These are phyloP conservation scores for Pelosia muscerda DNA, from an alignment of 2,888 invertebrate species.

Conservation along the genomic window DNA sequence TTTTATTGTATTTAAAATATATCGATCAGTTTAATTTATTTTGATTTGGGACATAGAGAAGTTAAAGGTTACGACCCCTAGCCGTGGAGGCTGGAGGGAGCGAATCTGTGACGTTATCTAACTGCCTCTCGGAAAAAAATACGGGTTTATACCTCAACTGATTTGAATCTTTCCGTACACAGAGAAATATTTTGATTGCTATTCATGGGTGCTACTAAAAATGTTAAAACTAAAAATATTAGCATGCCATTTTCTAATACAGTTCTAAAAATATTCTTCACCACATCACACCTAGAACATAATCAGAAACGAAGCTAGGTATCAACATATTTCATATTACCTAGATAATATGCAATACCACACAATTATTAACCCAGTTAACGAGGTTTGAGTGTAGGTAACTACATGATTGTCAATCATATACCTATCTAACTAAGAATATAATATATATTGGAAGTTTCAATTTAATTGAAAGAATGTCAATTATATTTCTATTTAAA, in stretches of 20 bases:
- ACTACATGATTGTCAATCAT: not conserved
- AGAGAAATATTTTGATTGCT: not conserved
- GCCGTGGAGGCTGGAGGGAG: slow-evolving; percentile 59
- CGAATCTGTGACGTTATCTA: slow-evolving; percentile 70
- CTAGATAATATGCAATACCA: not conserved
- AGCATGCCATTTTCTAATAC: too few species aligned
- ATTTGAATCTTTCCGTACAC: slow-evolving; percentile 21
- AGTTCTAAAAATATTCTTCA: too few species aligned
- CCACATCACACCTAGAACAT: too few species aligned
- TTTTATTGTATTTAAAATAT: slow-evolving; percentile 54
- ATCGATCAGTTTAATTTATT: slow-evolving; percentile 69
- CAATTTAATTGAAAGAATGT: too few species aligned
- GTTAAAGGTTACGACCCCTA: slow-evolving; percentile 79
- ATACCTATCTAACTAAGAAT: not conserved
- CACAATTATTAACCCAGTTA: too few species aligned
- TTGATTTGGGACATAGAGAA: slow-evolving; percentile 61
- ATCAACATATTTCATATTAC: too few species aligned
- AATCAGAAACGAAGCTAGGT: too few species aligned
- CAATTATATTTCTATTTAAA: too few species aligned
- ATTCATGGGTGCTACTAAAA: not conserved
- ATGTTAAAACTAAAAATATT: too few species aligned
- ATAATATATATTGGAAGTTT: too few species aligned
- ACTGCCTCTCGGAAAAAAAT: slow-evolving; percentile 57
- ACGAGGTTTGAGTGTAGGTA: too few species aligned
- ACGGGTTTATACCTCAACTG: slow-evolving; percentile 21